These are phyloP conservation scores for Aleiodes sp. DNA, from an alignment of 1,140 invertebrate genomes.

Conservation along the genomic window DNA sequence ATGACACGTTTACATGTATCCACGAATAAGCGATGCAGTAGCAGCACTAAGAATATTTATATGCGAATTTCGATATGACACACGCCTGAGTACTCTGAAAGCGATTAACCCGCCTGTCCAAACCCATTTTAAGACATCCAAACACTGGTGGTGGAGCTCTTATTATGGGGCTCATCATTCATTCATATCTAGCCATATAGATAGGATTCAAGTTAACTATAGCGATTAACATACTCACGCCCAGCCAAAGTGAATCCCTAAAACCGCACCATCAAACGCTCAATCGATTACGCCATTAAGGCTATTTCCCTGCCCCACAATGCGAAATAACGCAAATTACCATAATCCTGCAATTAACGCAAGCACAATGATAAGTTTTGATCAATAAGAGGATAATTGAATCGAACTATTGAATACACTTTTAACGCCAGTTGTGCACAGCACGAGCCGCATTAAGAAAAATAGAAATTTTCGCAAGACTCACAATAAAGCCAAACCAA, in stretches of 20 bases:
- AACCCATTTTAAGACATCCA: background rate
- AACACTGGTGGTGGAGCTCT: background rate
- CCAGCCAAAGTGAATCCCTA: background rate
- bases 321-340: background rate
- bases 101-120: constrained; percentile 3
- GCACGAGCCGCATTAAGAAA: constrained; percentile 2
- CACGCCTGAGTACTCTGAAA: background rate
- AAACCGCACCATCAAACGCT: background rate
- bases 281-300: background rate
- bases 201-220: background rate
- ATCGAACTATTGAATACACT: background rate
- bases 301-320: background rate
- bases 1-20: background rate
- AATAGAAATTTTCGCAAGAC: constrained; percentile 7
- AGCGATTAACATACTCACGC: background rate
- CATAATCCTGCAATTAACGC: background rate
- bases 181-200: background rate
- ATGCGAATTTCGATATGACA: constrained; percentile 1
- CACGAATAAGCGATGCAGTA: background rate
- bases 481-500: background rate
- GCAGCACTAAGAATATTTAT: background rate
- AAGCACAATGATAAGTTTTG: background rate
- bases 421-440: background rate
- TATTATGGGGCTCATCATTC: background rate
- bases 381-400: background rate